Conservation (phyloP, 2,797 vertebrate species). For the Morus bassanus region DNA sequence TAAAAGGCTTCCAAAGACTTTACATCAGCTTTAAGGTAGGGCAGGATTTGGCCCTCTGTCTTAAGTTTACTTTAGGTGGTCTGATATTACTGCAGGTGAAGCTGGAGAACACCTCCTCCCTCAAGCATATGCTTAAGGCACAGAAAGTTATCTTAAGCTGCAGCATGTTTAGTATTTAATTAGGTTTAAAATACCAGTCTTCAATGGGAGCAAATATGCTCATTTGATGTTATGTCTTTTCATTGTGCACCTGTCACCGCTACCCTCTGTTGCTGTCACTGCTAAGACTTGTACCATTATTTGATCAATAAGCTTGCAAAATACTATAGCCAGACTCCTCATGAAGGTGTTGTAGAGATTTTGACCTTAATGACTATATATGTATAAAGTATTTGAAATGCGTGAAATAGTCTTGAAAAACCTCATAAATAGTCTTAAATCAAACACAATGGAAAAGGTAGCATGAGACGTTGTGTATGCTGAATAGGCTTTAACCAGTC, state of each 20-base stretch:
- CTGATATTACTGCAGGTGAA: background rate
- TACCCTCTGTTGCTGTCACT: background rate
- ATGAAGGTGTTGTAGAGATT: background rate
- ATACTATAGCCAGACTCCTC: background rate
- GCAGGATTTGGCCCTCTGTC: background rate
- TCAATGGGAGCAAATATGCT: background rate
- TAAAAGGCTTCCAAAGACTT: background rate
- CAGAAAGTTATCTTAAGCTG: background rate
- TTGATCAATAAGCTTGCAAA: background rate
- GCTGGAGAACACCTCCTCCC: background rate
- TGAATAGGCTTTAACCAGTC: background rate
- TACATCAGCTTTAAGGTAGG: background rate
- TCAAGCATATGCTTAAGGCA: background rate
- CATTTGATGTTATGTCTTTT: background rate
- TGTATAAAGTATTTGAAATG: background rate
- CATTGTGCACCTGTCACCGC: background rate
- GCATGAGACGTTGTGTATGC: background rate
- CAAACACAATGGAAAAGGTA: background rate
- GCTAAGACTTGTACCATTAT: background rate
- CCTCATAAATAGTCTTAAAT: background rate
- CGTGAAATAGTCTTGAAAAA: background rate
- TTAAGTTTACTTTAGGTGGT: background rate
- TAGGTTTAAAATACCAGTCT: background rate
- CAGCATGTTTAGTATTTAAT: background rate
- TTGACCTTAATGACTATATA: background rate